phyloP scores from a whole-genome alignment of 2,888 invertebrate genomes.

The Torymus aiolomorphi region DNA sequence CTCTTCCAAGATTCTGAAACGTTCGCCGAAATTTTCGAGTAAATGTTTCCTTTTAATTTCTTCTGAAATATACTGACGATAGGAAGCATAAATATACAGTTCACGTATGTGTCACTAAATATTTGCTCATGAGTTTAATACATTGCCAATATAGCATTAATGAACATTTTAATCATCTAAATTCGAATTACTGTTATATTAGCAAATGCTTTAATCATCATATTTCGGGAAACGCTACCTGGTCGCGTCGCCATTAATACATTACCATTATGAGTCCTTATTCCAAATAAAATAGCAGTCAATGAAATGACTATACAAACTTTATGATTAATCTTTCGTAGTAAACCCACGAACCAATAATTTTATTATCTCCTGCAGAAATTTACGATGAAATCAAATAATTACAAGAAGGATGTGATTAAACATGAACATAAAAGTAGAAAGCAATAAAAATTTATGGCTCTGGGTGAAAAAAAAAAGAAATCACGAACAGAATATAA shows the following conservation, averaged over 20 bases:
- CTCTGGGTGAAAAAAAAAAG: neutral
- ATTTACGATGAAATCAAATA: neutral
- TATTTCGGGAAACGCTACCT: neutral
- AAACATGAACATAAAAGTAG: too few relatives aligned
- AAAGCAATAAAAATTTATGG: slow-evolving; percentile 16
- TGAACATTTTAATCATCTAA: too few relatives aligned
- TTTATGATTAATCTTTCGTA: slow-evolving; percentile 2
- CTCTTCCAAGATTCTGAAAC: neutral
- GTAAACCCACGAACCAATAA: neutral
- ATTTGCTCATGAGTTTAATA: too few relatives aligned
- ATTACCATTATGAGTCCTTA: too few relatives aligned
- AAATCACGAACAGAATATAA: slow-evolving; percentile 1
- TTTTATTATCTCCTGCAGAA: neutral
- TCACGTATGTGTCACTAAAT: too few relatives aligned
- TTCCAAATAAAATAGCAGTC: neutral
- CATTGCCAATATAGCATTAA: too few relatives aligned
- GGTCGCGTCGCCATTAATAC: neutral
- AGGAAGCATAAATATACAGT: neutral
- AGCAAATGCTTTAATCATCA: neutral
- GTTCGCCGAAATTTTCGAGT: neutral
- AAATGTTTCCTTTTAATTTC: slow-evolving; percentile 8
- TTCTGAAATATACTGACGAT: neutral
- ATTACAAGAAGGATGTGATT: too few relatives aligned
- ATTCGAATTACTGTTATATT: too few relatives aligned
- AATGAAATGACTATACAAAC: neutral